Percentiles rank a stretch among this genome's conserved stretches.
These are phyloP conservation scores for Lipotes vexillifer DNA, from an alignment of 2,113 vertebrate genomes.

Conservation along the genomic window DNA sequence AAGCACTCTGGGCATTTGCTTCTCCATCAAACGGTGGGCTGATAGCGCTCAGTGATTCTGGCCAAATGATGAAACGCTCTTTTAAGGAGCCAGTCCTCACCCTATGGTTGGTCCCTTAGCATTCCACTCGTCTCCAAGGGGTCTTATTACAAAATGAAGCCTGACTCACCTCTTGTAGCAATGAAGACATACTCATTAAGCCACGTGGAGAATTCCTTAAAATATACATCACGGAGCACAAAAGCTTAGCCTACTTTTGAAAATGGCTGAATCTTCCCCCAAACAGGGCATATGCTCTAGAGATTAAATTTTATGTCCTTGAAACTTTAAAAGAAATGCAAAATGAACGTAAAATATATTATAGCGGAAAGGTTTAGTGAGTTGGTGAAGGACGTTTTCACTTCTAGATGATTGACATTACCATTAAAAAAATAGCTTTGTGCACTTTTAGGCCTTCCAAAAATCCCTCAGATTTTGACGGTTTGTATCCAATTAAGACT, in stretches of 20 bases:
- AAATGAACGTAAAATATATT: neutral
- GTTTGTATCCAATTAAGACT: conserved; percentile 50
- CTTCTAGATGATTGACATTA: neutral
- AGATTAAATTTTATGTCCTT: neutral
- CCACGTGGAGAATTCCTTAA: neutral
- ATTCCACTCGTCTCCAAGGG: neutral
- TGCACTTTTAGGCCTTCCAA: conserved; percentile 8
- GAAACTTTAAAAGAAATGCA: neutral
- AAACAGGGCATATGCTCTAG: neutral
- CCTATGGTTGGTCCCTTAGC: neutral
- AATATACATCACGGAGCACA: neutral
- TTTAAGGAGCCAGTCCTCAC: neutral
- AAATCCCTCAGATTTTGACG: conserved; percentile 5
- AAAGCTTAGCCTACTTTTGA: conserved; percentile 3
- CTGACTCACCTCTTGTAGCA: neutral
- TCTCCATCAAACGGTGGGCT: neutral
- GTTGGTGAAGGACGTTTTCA: neutral
- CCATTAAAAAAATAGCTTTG: neutral
- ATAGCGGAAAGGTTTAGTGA: neutral
- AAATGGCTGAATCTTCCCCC: neutral
- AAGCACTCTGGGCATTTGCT: neutral
- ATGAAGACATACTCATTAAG: neutral
- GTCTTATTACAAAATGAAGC: neutral
- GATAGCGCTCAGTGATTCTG: neutral
- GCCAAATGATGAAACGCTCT: neutral